Conservation (phyloP, 2,113 vertebrate species). For the Tretioscincus oriximinensis region DNA sequence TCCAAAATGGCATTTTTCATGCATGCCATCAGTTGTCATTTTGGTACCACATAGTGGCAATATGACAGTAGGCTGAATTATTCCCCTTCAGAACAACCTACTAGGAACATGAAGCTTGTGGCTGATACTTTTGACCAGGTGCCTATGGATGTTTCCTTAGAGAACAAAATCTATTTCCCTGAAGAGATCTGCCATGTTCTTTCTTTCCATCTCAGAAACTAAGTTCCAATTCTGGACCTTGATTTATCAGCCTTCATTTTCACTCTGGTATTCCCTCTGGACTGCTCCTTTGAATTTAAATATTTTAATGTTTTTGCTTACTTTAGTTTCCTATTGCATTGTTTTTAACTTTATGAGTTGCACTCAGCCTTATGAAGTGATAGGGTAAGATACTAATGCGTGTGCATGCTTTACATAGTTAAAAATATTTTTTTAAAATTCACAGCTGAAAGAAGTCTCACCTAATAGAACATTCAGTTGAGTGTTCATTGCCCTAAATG, state of each 20-base stretch:
- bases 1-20: no score
- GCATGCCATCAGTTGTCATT: no score
- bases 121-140: background rate
- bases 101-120: background rate
- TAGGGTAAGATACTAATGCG: no score
- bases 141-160: background rate
- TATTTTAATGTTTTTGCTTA: no score
- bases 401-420: background rate
- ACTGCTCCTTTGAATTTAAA: no score
- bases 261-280: no score
- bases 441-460: background rate
- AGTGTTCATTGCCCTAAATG: conserved; percentile 9
- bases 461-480: background rate
- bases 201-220: background rate
- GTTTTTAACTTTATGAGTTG: no score
- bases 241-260: background rate
- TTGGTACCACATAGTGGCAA: background rate
- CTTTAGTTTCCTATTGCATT: no score
- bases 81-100: background rate
- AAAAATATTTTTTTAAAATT: conserved; percentile 3
- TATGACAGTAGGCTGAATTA: background rate
- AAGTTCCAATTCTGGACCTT: background rate
- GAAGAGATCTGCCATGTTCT: background rate
- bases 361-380: no score
- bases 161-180: no score